These are phyloP conservation scores for Rhyacophila brunnea DNA, from an alignment of 1,140 invertebrate genomes.

Conservation along the genomic window DNA sequence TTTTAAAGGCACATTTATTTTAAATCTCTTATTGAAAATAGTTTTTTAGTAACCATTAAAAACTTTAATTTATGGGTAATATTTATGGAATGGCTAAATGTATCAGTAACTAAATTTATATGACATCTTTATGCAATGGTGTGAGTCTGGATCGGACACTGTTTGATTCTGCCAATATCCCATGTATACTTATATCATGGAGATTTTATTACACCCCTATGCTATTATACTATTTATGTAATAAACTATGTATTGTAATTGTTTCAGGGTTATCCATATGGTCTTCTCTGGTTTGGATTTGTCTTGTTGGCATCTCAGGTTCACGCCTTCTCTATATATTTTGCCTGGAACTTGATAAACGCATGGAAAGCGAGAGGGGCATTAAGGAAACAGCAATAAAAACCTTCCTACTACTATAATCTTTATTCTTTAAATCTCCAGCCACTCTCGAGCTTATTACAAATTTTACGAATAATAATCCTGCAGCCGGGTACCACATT, in stretches of 20 bases:
- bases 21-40: no score
- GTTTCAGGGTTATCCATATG: constrained; percentile 85
- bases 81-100: no score
- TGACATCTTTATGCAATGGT: no score
- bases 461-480: neutral
- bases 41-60: no score
- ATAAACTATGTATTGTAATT: constrained; percentile 15
- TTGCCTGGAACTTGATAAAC: constrained; percentile 80
- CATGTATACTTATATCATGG: no score
- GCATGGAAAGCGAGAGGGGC: constrained; percentile 81
- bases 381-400: constrained; percentile 48
- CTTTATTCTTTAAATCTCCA: constrained; percentile 1
- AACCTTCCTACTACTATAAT: neutral
- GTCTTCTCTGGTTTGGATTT: constrained; percentile 92
- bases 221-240: no score
- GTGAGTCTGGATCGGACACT: no score
- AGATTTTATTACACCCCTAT: no score
- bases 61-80: no score
- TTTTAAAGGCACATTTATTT: no score
- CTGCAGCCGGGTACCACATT: neutral
- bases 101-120: no score
- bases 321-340: constrained; percentile 87
- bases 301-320: constrained; percentile 86
- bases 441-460: constrained; percentile 15
- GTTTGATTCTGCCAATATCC: no score